Base-by-base conservation (phyloP, 2,888 invertebrate genomes). In the Hedya salicella region DNA sequence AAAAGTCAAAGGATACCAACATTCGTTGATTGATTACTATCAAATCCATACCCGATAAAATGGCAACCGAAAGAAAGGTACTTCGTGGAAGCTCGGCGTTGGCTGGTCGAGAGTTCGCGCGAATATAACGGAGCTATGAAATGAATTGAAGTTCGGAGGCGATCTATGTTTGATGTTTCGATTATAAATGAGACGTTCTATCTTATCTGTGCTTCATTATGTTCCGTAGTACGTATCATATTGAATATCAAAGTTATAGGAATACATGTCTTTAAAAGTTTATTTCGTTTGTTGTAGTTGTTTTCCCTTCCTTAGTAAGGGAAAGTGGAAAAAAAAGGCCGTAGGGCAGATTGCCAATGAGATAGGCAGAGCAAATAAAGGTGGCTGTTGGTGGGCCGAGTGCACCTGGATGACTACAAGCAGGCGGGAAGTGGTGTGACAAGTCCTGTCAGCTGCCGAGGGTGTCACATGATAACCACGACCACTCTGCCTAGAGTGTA, bases 41-140 rank as follows among this genome's bases (percentile, higher is more conserved):
- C 50, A 32, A 50, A 50, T 32, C 32, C 17, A 16, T 32, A 30
- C 32, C 32, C 30, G 16, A 50, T 32, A 50, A 50, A 50, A 30
- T 17, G 36, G 36, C 36, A 17, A 13, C 13, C 13, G 17, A 52
- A 30, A 39, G 19, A 52, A 39, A 14, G 54, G 40, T 40, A n/a
- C 17, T n/a, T 48, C 21, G 48, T 21, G 17, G 48, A 21, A 48
- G 48, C 42, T 4, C n/a, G 25, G 40, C 40, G 39, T 42, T 21
- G 16, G 54, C 9, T 36, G 9, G 11, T 11, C 25, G 30, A 50
- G 9, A 32, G 30, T 30, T 39, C 36, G 13, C 13, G 8, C 17
- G 32, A 39, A 53, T 62, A 44, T 14, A 50, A 13, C 40, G n/a
- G 40, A 30, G 42, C 36, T 62, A 53, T 53, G 44, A 53, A 53